Base-by-base conservation (phyloP, 1,140 invertebrate species). In the Oncopodura yosiiana region DNA sequence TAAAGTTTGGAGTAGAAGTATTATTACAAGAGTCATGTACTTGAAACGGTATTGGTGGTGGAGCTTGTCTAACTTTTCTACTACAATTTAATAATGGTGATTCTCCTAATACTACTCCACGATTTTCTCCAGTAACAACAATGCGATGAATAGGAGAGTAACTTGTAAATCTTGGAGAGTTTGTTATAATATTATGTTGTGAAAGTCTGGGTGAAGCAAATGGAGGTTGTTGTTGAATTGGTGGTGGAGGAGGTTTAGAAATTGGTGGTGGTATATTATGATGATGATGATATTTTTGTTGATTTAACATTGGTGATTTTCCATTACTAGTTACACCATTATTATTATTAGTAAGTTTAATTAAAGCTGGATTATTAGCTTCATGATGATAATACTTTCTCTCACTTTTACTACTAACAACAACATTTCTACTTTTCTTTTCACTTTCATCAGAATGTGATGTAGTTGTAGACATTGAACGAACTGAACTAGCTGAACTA, bases 121-220 rank as follows among this genome's bases (percentile, higher is more conserved):
- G 53, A 43, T 51, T 51, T 36, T 50, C 61, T 26, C 54, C 51
- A 21, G 61, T 63, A 36, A 63, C 61, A n/a, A 63, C 61, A 23
- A 63, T 39, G 23, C 61, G 58, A 54, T 63, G 61, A 34, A 63
- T 63, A 23, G 61, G 61, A 4, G 61, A 63, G 37, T 63, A 63
- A 41, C 60, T 63, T 53, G 60, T 63, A 53, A 63, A 63, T 52
- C 61, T 58, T 5, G 61, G 61, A 32, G 55, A 57, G 53, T 51
- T 56, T 49, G 60, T 60, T 51, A 57, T 29, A 29, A n/a, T 61
- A 16, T 5, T 34, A 11, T 39, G 54, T 19, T 46, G 41, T 24
- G 48, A 23, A 42, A 55, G 30, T 41, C 32, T 26, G 45, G 44
- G 9, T 23, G 16, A 39, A 16, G 16, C 39, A 18, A 18, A 49